A percentile compares a stretch with the other conserved stretches of the same genome.
These are phyloP conservation scores for Brachionus calyciflorus DNA, from an alignment of 1,140 invertebrate genomes.

Conservation along the genomic window DNA sequence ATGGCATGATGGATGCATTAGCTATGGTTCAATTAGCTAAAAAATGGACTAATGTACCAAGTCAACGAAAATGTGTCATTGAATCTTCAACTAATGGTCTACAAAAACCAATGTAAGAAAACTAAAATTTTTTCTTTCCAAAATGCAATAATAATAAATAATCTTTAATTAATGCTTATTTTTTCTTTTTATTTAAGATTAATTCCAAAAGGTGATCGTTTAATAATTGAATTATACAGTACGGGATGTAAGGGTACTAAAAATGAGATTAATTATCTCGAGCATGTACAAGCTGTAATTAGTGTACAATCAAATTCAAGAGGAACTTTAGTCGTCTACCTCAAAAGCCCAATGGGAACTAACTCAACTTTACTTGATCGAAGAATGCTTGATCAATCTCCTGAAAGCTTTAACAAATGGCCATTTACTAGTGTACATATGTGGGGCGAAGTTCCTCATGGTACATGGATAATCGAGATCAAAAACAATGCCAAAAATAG, in stretches of 20 bases:
- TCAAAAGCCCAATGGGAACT: slow-evolving; percentile 51
- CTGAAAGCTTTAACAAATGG: slow-evolving; percentile 54
- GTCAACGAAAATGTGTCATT: slow-evolving; percentile 35
- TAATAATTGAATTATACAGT: slow-evolving; percentile 41
- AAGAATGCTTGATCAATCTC: slow-evolving; percentile 51
- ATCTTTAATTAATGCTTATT: neutral
- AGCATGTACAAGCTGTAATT: slow-evolving; percentile 76
- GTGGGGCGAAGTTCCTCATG: slow-evolving; percentile 56
- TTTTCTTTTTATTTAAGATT: slow-evolving; percentile 8
- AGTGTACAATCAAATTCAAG: slow-evolving; percentile 65
- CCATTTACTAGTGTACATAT: slow-evolving; percentile 84
- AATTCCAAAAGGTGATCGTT: slow-evolving; percentile 34
- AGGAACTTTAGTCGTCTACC: slow-evolving; percentile 78
- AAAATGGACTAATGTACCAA: slow-evolving; percentile 54
- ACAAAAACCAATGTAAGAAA: slow-evolving; percentile 35
- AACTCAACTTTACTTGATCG: slow-evolving; percentile 50
- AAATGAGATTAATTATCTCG: slow-evolving; percentile 73
- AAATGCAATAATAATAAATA: neutral
- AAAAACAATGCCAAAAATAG: slow-evolving; percentile 40
- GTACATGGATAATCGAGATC: slow-evolving; percentile 47
- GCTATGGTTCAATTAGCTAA: slow-evolving; percentile 54
- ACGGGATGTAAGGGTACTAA: slow-evolving; percentile 12
- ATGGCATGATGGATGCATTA: slow-evolving; percentile 59
- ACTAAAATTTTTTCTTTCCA: neutral
- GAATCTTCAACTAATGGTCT: slow-evolving; percentile 21